Conservation (phyloP, 1,140 invertebrate genomes). For the Lepidurus arcticus region DNA sequence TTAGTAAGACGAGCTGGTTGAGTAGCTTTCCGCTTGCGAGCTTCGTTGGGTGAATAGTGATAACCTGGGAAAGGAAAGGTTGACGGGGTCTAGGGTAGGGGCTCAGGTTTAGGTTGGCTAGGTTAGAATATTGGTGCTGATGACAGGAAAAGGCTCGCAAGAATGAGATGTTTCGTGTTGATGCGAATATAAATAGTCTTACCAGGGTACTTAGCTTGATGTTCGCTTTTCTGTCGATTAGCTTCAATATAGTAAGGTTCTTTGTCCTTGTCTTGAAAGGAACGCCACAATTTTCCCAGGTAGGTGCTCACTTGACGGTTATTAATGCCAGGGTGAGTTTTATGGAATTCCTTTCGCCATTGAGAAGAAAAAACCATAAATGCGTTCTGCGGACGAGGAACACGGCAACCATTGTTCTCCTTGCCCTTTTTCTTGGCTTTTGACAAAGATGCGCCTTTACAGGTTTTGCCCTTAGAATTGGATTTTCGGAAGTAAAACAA, state of each 20-base stretch:
- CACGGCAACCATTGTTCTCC: background rate
- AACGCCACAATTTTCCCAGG: background rate
- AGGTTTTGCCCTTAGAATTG: too few relatives aligned
- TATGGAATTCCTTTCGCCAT: background rate
- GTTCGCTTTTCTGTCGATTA: background rate
- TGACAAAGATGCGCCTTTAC: background rate
- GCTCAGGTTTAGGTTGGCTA: background rate
- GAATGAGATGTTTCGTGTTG: background rate
- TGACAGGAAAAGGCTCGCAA: background rate
- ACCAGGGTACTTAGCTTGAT: background rate
- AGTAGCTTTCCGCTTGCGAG: background rate
- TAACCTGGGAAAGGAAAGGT: background rate
- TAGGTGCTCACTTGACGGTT: constrained; percentile 1
- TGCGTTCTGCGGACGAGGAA: background rate
- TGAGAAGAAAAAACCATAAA: background rate
- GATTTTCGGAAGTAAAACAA: too few relatives aligned
- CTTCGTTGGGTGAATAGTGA: background rate
- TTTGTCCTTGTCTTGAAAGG: background rate
- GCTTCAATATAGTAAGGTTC: background rate
- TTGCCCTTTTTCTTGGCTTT: background rate
- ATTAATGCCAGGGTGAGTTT: background rate
- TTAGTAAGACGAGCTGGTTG: background rate
- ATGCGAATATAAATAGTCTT: background rate
- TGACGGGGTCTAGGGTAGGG: background rate
- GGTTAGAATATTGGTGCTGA: background rate